Evolutionary conservation across 2,888 invertebrate species (phyloP), one percentile per base, ranked within the genome.

Genomic region (Drosophila emarginata): DNA sequence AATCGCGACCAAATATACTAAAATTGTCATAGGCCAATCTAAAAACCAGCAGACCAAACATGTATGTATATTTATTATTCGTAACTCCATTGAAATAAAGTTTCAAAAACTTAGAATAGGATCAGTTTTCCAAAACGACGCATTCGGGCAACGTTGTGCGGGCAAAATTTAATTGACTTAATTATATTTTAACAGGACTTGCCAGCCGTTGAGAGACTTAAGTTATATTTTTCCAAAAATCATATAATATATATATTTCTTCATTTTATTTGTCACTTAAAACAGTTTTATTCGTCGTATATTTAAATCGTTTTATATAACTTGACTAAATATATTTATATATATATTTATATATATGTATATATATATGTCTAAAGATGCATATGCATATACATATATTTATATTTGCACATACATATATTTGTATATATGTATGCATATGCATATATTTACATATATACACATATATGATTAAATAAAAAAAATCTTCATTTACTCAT

Each of bases 261-360:
- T 12, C 9, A 39, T 6, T 39, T 39, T 39, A 39, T 45, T 45
- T 45, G 18, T 21, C 18, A 45, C 45, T 45, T 45, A 45, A 21
- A 45, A 45, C 45, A 45, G 45, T 11, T 45, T 45, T 45, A 45
- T 45, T 21, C 21, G 45, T 45, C 11, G 45, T 45, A 45, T 9
- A 21, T 21, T 45, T 45, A 21, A 45, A 18, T 45, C 12, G 12
- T 2, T 45, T 45, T 18, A 12, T 45, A 21, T 21, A 21, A 12
- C 45, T 45, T 45, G 18, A 45, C 21, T 45, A 45, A 45, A 9
- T 45, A 15, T 18, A 12, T 45, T 21, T 45, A 11, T 40, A 1
- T 18, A 45, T 18, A 12, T 21, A 45, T 3, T 11, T 45, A 18
- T 9, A 45, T 11, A 45, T 45, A 32, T 45, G 18, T 11, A 45